Percentiles rank a stretch among this genome's conserved stretches.
These are phyloP conservation scores for Diploptera punctata DNA, from an alignment of 2,888 invertebrate genomes.

Conservation along the genomic window DNA sequence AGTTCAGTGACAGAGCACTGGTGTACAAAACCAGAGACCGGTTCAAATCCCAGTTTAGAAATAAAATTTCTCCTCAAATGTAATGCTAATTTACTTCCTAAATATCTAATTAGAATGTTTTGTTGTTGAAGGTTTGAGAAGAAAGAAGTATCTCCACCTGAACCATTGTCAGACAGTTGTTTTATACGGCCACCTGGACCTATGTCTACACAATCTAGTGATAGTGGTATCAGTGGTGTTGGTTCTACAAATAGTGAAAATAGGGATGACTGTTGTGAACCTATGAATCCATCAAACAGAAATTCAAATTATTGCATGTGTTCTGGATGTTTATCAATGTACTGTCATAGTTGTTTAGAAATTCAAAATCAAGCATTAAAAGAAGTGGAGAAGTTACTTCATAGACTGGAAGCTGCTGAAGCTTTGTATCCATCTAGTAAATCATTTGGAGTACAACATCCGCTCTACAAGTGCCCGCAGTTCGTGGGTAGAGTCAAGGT, in stretches of 20 bases:
- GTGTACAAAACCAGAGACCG: too few species aligned
- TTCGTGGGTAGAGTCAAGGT: slow-evolving; percentile 73
- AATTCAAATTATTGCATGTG: slow-evolving; percentile 51
- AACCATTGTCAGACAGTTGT: not conserved
- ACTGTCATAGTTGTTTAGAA: slow-evolving; percentile 72
- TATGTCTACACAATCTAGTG: slow-evolving; percentile 33
- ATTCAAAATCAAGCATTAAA: slow-evolving; percentile 76
- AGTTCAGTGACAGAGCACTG: too few species aligned
- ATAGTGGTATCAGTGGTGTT: slow-evolving; percentile 26
- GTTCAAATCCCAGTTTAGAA: too few species aligned
- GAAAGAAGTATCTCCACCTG: not conserved
- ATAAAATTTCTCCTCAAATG: too few species aligned
- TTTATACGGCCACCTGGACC: not conserved
- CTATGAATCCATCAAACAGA: not conserved
- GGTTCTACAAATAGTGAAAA: too few species aligned
- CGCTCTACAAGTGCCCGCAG: slow-evolving; percentile 67
- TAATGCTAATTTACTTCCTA: too few species aligned
- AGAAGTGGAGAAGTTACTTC: slow-evolving; percentile 75
- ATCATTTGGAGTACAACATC: slow-evolving; percentile 77
- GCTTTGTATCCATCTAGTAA: slow-evolving; percentile 84
- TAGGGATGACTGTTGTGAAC: slow-evolving; percentile 23
- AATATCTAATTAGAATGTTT: too few species aligned
- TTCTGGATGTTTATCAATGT: slow-evolving; percentile 74
- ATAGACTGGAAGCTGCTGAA: slow-evolving; percentile 76
- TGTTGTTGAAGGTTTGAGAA: not conserved